Evolutionary conservation across 1,140 invertebrate species (phyloP), one percentile per base, ranked within the genome.

Genomic region (Brachionus asplanchnoidis): DNA sequence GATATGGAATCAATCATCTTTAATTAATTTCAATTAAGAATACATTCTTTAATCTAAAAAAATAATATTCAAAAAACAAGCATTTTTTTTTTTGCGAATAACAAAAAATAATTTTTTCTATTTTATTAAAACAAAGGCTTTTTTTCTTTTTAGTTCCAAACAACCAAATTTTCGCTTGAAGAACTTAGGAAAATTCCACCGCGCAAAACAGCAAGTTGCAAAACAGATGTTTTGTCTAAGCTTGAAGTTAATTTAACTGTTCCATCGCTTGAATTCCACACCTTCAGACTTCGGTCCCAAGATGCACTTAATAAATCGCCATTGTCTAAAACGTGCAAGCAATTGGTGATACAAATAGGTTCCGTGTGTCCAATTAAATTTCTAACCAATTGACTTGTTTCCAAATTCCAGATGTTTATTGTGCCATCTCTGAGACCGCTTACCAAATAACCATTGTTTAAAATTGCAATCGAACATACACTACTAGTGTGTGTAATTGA

Each of bases 231-330:
- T 53, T n/a, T 53, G 50, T 53, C 12, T n/a, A 53, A 1, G 4
- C 14, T 53, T 53, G 60, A 66, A 28, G 60, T 66, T 0, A 66
- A 66, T 66, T 66, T 66, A 66, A 66, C 7, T 28, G 26, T 73
- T 36, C 68, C 68, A 73, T 73, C 68, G 40, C n/a, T 36, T 17
- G 36, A 12, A 73, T 73, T 73, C 68, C 68, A 73, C 4, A 73
- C 32, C 40, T 40, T 73, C 14, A 73, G 36, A 36, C 26, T 36
- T 17, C 32, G 20, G 17, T 73, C 68, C 2, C 2, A 73, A 36
- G 68, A 73, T 17, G 3, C 32, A n/a, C 68, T 73, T 40, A 66
- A 3, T 9, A 66, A 32, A 66, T 66, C 60, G 8, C 60, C 60
- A 66, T 66, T 66, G 26, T 66, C 66, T 32, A 36, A 70, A 32